Conservation (phyloP, 1,140 invertebrate species). For the Pseudomyrmex sp. region DNA sequence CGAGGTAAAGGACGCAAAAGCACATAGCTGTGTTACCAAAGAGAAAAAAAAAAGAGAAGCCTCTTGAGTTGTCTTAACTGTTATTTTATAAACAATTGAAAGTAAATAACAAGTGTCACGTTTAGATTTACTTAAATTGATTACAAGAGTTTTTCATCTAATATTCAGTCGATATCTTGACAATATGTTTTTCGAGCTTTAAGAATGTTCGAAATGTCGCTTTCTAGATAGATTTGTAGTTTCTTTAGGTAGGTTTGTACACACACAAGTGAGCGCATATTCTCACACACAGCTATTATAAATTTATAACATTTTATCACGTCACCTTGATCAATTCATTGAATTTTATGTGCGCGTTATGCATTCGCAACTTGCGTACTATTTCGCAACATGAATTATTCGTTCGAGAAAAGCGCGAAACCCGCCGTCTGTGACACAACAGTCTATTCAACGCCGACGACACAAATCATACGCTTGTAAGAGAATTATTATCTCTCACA, state of each 20-base stretch:
- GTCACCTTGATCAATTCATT: constrained; percentile 52
- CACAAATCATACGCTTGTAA: constrained; percentile 26
- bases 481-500: constrained; percentile 7
- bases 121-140: no score
- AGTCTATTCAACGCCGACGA: background rate
- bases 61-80: background rate
- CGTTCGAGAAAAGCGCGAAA: constrained; percentile 39
- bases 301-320: constrained; percentile 62
- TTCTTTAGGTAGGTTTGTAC: background rate
- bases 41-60: background rate
- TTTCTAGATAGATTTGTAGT: background rate
- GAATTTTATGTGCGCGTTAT: constrained; percentile 36
- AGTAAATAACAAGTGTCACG: background rate
- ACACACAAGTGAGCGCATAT: background rate
- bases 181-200: background rate
- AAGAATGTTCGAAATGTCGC: background rate
- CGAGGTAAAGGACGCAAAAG: background rate
- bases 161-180: background rate
- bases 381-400: constrained; percentile 62
- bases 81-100: constrained; percentile 1
- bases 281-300: constrained; percentile 5
- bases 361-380: constrained; percentile 47
- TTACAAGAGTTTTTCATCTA: no score
- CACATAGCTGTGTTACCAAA: background rate
- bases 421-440: constrained; percentile 38